Base-by-base conservation (phyloP, 1,140 invertebrate species). In the Anastrepha obliqua region DNA sequence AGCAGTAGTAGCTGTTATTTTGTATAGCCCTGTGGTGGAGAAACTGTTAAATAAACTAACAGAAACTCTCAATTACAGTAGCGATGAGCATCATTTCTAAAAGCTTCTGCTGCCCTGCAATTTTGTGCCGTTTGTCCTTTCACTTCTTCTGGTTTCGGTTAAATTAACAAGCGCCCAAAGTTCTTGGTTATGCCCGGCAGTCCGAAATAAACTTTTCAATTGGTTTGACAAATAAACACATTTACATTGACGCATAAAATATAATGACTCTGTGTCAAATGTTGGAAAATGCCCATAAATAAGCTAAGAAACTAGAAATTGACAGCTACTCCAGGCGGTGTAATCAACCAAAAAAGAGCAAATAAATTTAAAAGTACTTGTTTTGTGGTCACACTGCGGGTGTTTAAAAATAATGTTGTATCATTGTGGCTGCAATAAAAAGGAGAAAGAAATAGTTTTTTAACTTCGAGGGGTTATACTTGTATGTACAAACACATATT, bases 191-290 rank as follows among this genome's bases (percentile, higher is more conserved):
- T 9, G 47, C 47, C 74, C 17, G 17, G 47, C 44, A 81, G 9
- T 58, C 9, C n/a, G 17, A 62, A 59, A 86, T 62, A 86, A 86
- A 86, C 85, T 86, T 60, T 86, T 86, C 85, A 60, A 86, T 86
- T 60, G 85, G 55, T 86, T 60, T 59, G 20, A 60, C 85, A 60
- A 86, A 86, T 60, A 86, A 86, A 86, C 85, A 86, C 85, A 86
- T 86, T 60, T 60, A 62, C 85, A 86, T 17, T 47, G 17, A 15
- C 81, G 58, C 17, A 85, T 58, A 85, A 74, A 85, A 85, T 85
- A 85, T 58, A 58, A 60, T 86, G 55, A 42, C 29, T 81, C 74
- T 17, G 29, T 86, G 85, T 86, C 85, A 86, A 29, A 20, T 86
- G 55, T 42, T 86, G 58, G 62, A 42, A 86, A 86, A 44, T 60